Base-by-base conservation (phyloP, 2,113 vertebrate genomes). In the Prolemur simus region DNA sequence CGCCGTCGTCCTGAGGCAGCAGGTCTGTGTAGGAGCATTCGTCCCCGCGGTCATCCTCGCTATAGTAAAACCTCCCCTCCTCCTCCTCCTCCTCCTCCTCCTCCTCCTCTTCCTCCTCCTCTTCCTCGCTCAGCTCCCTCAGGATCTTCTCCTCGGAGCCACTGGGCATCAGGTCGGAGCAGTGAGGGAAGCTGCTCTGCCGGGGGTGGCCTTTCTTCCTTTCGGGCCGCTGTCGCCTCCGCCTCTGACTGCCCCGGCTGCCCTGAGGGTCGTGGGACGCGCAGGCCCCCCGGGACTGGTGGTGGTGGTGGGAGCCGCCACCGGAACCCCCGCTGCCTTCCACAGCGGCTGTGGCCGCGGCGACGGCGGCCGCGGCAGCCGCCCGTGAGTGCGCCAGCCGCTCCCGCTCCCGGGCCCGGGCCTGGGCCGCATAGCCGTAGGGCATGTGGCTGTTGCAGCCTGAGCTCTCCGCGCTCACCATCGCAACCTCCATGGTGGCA, bases 361-460 rank as follows among this genome's bases (percentile, higher is more conserved):
- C 98, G 0, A 98, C 98, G 0, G 97, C 99, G 0, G 99, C 99
- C 0, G 99, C 99, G 0, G 99, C 99, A 0, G 99, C 99, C 0
- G 99, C 99, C 96, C 99, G 97, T 0, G 99, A 98, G 21, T 99
- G 98, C 0, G 98, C 99, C 20, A 99, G 98, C 58, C 99, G 96
- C 96, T 99, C 99, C 11, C 99, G 98, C 98, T 99, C 99, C 58
- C 99, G 98, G 91, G 99, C 99, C 97, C 99, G 98, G 15, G 98
- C 99, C 82, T 99, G 98, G 90, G 98, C 99, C 0, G 99, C 99
- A 11, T 99, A 99, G 14, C 99, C 99, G 2, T 99, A 99, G 74
- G 99, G 99, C 99, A 99, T 98, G 98, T 99, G 99, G 95, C 98
- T 99, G 97, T 99, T 99, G 99, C 99, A 99, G 74, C 99, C 99